Evolutionary conservation across 2,797 vertebrate genomes (phyloP), one percentile per base, ranked within the genome.

Genomic region (Hyperoplus lanceolatus): DNA sequence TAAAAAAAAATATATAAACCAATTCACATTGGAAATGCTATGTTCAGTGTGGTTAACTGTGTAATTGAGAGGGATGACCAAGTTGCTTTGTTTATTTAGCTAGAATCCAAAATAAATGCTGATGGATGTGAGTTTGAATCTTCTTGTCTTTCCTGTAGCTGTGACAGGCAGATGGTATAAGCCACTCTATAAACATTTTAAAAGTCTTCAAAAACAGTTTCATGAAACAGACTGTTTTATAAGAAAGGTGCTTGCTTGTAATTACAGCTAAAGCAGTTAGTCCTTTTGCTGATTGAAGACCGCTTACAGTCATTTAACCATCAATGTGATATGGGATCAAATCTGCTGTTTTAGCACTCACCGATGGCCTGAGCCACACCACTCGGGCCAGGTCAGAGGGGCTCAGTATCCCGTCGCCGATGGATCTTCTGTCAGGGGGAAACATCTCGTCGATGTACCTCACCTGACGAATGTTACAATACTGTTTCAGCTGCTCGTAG

Each of bases 301-400:
- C 10, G 0, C 10, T n/a, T 11, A n/a, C n/a, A 12, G 3, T 50
- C 43, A 15, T 21, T 56, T 39, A 15, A n/a, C 8, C 21, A 56
- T 43, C 10, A 64, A 72, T 58, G 29, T 77, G 29, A 66, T 55
- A 18, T 13, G 2, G 18, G 4, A 12, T 49, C 6, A 1, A 13
- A 36, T 38, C 18, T 45, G 41, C 4, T 1, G 43, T 39, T 50
- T 65, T 8, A 4, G 21, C 6, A 77, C 94, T 84, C 82, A 96
- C 95, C 46, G 0, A 5, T 54, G 95, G 95, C 86, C 95, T 92
- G 48, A 18, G 42, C 95, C 95, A 96, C 70, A 51, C 21, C 65
- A 96, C 90, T 4, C 10, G 15, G 2, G 0, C 3, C 77, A 95
- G 7, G 0, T 77, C 29, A 0, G 64, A 5, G 0, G 92, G 64